Percentiles rank a stretch among this genome's conserved stretches.
These are phyloP conservation scores for Agonopterix subpropinquella DNA, from an alignment of 2,888 invertebrate genomes.

Conservation along the genomic window DNA sequence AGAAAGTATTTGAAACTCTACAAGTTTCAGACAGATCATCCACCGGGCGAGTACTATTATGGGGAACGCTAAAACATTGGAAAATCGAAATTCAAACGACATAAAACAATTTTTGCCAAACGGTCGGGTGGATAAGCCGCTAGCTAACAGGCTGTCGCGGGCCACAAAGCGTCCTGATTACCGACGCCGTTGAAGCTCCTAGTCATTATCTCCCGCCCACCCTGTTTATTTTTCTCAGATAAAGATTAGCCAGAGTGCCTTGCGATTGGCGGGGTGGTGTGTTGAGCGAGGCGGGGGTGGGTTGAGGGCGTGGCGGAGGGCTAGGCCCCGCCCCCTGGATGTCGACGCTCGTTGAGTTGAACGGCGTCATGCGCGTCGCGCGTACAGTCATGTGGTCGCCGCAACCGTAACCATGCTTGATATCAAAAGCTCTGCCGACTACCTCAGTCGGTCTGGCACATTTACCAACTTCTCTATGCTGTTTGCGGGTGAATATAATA, in stretches of 20 bases:
- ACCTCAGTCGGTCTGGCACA: conserved; percentile 91
- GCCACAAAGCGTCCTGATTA: conserved; percentile 70
- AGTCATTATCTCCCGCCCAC: conserved; percentile 71
- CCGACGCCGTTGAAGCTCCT: conserved; percentile 50
- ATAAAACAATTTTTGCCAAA: conserved; percentile 59
- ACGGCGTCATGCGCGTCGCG: conserved; percentile 40
- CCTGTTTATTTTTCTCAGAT: conserved; percentile 74
- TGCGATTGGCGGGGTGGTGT: conserved; percentile 60
- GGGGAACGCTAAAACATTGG: conserved; percentile 3
- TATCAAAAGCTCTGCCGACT: conserved; percentile 94
- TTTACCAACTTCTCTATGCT: conserved; percentile 97
- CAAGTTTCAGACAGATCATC: too few relatives aligned
- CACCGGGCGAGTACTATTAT: too few relatives aligned
- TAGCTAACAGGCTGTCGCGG: conserved; percentile 57
- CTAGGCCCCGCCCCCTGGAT: conserved; percentile 18
- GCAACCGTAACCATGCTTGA: conserved; percentile 83
- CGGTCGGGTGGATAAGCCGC: conserved; percentile 44
- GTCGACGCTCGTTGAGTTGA: conserved; percentile 15
- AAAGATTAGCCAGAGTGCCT: conserved; percentile 70
- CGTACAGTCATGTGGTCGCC: conserved; percentile 44
- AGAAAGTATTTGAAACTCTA: too few relatives aligned
- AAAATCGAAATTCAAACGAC: conserved; percentile 27
- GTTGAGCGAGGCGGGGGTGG: conserved; percentile 24
- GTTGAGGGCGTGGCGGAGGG: conserved; percentile 35
- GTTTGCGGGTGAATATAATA: conserved; percentile 86